Evolutionary conservation across 2,888 invertebrate species (phyloP).

Genomic region (Ichneumoninae sp.): DNA sequence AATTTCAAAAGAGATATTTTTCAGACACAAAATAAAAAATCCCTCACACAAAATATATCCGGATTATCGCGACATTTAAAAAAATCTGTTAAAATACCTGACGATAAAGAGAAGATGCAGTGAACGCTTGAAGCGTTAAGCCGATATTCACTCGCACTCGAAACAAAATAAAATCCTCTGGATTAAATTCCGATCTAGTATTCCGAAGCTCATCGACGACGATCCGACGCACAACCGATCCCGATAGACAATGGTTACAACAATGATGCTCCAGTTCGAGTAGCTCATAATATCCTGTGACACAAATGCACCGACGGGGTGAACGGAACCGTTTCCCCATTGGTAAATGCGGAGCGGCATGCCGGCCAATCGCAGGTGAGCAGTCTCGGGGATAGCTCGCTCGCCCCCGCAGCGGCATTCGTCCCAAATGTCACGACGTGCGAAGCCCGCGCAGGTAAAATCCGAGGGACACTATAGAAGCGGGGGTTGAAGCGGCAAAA

Average conservation of each 20-base stretch:
- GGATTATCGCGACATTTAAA: neutral
- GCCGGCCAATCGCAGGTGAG: conserved; percentile 78
- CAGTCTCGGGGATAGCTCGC: conserved; percentile 53
- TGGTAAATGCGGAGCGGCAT: conserved; percentile 74
- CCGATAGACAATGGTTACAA: conserved; percentile 77
- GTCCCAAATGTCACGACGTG: conserved; percentile 68
- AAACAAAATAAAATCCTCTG: conserved; percentile 18
- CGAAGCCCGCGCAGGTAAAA: conserved; percentile 72
- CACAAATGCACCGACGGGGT: conserved; percentile 73
- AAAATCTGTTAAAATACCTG: conserved; percentile 12
- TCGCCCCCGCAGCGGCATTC: conserved; percentile 63
- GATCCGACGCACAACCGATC: conserved; percentile 77
- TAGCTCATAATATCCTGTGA: conserved; percentile 72
- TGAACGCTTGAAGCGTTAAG: neutral
- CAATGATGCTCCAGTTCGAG: conserved; percentile 80
- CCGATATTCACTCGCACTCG: conserved; percentile 14
- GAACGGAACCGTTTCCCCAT: conserved; percentile 75
- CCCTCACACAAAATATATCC: neutral
- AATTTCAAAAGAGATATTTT: neutral
- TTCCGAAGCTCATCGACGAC: conserved; percentile 61
- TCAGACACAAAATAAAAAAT: neutral
- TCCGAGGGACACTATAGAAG: conserved; percentile 61
- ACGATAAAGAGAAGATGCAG: neutral
- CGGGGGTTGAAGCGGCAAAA: conserved; percentile 61
- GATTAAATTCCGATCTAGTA: conserved; percentile 19